A percentile compares a stretch with the other conserved stretches of the same genome.
Conservation (phyloP, 2,888 invertebrate genomes). For the Parnassius mnemosyne region DNA sequence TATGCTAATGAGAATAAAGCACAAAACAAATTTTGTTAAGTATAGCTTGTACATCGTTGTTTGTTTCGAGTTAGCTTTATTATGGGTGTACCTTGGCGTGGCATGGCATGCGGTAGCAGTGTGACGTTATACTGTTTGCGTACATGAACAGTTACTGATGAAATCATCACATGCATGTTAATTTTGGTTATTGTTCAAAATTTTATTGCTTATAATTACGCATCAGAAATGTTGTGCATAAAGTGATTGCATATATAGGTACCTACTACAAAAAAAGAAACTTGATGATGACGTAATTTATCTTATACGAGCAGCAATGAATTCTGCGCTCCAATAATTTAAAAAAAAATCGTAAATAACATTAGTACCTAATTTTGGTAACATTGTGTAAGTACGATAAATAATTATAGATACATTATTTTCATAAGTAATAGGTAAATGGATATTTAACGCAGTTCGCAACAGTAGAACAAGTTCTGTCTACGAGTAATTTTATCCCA, state of each 20-base stretch:
- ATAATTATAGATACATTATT: too few relatives aligned
- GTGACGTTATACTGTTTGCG: constrained; percentile 64
- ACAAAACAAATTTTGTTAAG: constrained; percentile 28
- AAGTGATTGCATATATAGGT: not conserved
- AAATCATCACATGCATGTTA: constrained; percentile 42
- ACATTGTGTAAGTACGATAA: too few relatives aligned
- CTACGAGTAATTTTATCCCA: constrained; percentile 39
- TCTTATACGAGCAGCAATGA: too few relatives aligned
- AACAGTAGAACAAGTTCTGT: constrained; percentile 28
- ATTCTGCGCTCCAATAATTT: too few relatives aligned
- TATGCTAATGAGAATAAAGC: constrained; percentile 29
- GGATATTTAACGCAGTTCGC: not conserved
- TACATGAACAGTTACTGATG: constrained; percentile 48
- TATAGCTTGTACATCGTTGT: constrained; percentile 41
- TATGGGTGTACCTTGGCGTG: constrained; percentile 72
- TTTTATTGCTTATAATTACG: too few relatives aligned
- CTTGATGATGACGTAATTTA: too few relatives aligned
- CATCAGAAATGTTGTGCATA: not conserved
- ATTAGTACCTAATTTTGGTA: too few relatives aligned
- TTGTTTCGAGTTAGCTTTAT: constrained; percentile 50
- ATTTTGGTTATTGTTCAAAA: too few relatives aligned
- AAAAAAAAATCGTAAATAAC: too few relatives aligned
- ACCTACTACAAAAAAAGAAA: too few relatives aligned
- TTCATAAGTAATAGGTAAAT: constrained; percentile 31
- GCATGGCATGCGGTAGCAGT: constrained; percentile 60